phyloP scores from a whole-genome alignment of 2,113 vertebrate species.

The Emydocephalus ijimae region DNA sequence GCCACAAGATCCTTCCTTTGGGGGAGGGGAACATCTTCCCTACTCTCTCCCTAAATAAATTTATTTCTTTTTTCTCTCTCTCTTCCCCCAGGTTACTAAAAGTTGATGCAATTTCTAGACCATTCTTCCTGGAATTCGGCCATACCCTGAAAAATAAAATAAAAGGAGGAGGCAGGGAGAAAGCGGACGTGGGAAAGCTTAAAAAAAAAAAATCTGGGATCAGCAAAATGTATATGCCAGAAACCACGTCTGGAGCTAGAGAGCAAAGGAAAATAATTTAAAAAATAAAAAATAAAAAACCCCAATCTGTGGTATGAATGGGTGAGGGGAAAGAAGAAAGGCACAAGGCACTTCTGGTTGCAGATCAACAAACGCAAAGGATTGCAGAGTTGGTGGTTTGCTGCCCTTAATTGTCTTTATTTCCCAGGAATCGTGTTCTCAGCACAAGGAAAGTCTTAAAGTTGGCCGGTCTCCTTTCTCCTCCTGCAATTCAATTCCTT shows the following conservation, averaged over 20 bases:
- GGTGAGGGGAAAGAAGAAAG: neutral
- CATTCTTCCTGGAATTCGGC: neutral
- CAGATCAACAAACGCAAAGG: neutral
- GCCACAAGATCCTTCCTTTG: neutral
- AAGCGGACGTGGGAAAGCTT: conserved; percentile 41
- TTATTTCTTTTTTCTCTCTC: neutral
- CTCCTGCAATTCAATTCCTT: neutral
- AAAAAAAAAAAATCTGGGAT: conserved; percentile 40
- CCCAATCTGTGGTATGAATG: neutral
- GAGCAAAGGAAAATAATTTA: too few relatives aligned
- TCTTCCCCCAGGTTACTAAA: neutral
- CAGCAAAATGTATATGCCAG: conserved; percentile 17
- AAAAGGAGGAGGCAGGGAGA: neutral
- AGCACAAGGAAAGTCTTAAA: neutral
- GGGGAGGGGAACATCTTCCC: neutral
- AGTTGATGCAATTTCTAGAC: neutral
- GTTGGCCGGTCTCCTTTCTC: neutral
- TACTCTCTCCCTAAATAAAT: neutral
- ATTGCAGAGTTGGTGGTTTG: too few relatives aligned
- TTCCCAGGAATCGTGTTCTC: neutral
- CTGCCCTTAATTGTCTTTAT: neutral
- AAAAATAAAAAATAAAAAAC: neutral
- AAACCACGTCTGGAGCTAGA: neutral
- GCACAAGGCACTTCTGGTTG: neutral
- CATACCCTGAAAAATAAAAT: neutral